These are phyloP conservation scores for Emydura subglobosa DNA, from an alignment of 2,113 vertebrate species.

Conservation along the genomic window DNA sequence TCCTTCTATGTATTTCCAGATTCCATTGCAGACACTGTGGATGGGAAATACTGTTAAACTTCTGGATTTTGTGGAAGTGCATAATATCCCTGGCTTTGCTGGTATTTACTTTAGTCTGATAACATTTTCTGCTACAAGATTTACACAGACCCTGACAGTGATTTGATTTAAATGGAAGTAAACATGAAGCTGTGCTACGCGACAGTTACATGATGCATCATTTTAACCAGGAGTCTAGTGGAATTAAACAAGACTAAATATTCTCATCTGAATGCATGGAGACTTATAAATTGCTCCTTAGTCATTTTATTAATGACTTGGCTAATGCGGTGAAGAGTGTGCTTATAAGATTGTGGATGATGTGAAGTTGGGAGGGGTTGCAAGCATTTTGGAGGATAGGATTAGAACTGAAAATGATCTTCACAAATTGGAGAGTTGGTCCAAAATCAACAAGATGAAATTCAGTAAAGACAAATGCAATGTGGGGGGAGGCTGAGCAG, in stretches of 20 bases:
- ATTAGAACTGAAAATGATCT: neutral
- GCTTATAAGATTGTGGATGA: neutral
- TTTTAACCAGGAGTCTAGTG: neutral
- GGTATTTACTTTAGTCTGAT: constrained; percentile 70
- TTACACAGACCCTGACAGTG: neutral
- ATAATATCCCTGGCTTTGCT: constrained; percentile 69
- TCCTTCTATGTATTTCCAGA: constrained; percentile 77
- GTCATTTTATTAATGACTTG: neutral
- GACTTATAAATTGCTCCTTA: neutral
- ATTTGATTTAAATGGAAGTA: neutral
- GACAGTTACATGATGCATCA: neutral
- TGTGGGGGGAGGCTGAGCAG: neutral
- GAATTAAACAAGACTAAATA: neutral
- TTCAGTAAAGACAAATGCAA: neutral
- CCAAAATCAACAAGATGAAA: neutral
- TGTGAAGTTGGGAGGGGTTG: neutral
- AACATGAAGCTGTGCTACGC: rapidly evolving
- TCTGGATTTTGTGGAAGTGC: constrained; percentile 87
- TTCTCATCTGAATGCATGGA: too few relatives aligned
- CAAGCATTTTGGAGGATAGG: neutral
- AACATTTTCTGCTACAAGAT: neutral
- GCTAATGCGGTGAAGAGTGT: neutral
- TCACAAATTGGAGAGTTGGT: neutral
- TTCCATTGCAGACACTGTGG: constrained; percentile 90
- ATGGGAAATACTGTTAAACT: constrained; percentile 87